phyloP scores from a whole-genome alignment of 2,888 invertebrate species.

The Hirtodrosophila duncani region DNA sequence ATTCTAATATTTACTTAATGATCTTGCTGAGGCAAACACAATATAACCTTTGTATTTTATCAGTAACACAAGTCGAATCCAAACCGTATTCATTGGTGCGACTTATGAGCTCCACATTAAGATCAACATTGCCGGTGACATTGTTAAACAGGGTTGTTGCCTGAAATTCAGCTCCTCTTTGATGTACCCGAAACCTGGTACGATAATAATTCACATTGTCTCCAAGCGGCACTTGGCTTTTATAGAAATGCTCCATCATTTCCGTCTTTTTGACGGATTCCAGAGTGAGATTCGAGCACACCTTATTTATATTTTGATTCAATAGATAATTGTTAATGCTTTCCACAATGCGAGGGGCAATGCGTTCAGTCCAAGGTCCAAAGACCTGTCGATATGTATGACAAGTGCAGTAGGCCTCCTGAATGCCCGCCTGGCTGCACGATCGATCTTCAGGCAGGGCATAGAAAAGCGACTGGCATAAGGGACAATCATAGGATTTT shows the following conservation, averaged over 20 bases:
- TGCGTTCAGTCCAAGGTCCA: constrained; percentile 55
- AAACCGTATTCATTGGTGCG: constrained; percentile 13
- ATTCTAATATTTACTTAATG: not conserved
- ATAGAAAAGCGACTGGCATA: constrained; percentile 82
- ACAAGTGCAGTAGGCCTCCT: constrained; percentile 86
- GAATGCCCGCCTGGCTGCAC: constrained; percentile 83
- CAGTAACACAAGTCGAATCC: constrained; percentile 13
- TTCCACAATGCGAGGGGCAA: constrained; percentile 64
- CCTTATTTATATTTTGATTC: not conserved
- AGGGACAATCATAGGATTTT: constrained; percentile 80
- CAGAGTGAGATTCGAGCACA: constrained; percentile 16
- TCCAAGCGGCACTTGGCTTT: not conserved
- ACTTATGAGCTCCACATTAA: constrained; percentile 25
- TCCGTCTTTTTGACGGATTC: constrained; percentile 8
- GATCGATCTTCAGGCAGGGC: constrained; percentile 81
- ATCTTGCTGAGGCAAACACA: constrained; percentile 12
- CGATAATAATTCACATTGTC: constrained; percentile 4
- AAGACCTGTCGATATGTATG: constrained; percentile 79
- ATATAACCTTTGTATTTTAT: constrained; percentile 20
- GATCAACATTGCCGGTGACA: constrained; percentile 4
- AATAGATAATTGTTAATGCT: constrained; percentile 48
- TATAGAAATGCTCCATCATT: constrained; percentile 1
- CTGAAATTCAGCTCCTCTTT: constrained; percentile 17
- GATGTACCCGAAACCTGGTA: constrained; percentile 20
- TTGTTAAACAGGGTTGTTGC: constrained; percentile 10